Evolutionary conservation across 2,797 vertebrate species (phyloP).

Genomic region (Fistularia commersonii): DNA sequence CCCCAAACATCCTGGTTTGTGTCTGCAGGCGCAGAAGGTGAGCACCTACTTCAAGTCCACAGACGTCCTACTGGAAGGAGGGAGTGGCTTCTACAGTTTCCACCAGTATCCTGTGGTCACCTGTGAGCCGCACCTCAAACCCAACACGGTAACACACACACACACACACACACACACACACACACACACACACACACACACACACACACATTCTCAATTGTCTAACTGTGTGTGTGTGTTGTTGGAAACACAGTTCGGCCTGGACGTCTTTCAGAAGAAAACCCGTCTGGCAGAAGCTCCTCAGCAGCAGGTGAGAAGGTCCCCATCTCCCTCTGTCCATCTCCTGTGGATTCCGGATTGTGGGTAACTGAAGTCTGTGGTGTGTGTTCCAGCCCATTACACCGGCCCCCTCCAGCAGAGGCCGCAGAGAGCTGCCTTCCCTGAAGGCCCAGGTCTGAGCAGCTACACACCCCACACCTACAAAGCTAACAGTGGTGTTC

Average conservation of each 20-base stretch:
- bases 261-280: fast-evolving
- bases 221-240: not conserved
- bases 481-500: too few species aligned
- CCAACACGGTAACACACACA: conserved; percentile 35
- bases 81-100: conserved; percentile 50
- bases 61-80: conserved; percentile 1
- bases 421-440: too few species aligned
- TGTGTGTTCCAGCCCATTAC: too few species aligned
- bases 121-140: conserved; percentile 15
- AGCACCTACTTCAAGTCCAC: not conserved
- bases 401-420: not conserved
- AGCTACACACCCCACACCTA: too few species aligned
- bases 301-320: conserved; percentile 15
- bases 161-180: not conserved
- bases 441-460: too few species aligned
- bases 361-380: too few species aligned
- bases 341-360: too few species aligned
- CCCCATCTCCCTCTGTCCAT: too few species aligned
- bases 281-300: conserved; percentile 1
- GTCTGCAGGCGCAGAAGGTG: fast-evolving
- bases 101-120: conserved; percentile 34
- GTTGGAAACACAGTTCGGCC: conserved; percentile 33
- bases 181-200: conserved; percentile 12
- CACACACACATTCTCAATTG: not conserved
- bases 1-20: not conserved